Conservation (phyloP, 2,888 invertebrate species). For the Mimachlamys varia region DNA sequence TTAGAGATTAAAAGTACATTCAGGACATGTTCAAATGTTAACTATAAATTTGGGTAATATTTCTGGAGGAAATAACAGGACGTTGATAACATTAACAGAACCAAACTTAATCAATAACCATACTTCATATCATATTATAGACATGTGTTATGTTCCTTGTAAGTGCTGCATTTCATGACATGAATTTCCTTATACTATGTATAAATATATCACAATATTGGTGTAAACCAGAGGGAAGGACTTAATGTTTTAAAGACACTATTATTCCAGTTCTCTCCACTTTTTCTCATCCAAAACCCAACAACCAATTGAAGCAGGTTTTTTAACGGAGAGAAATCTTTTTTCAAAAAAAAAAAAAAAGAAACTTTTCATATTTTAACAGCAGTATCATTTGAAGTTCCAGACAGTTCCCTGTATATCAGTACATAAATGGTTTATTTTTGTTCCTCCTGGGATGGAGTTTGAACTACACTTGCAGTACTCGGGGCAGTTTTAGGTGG, state of each 20-base stretch:
- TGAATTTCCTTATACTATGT: not conserved
- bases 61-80: no score
- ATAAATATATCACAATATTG: not conserved
- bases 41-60: no score
- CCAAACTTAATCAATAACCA: no score
- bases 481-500: conserved; percentile 56
- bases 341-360: not conserved
- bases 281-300: not conserved
- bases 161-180: not conserved
- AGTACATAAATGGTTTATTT: not conserved
- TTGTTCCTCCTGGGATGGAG: conserved; percentile 44
- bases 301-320: not conserved
- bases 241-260: not conserved
- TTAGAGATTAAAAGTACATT: no score
- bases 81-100: no score
- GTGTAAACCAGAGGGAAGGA: not conserved
- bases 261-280: not conserved
- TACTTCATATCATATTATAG: not conserved
- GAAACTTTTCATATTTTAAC: no score
- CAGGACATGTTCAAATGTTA: no score
- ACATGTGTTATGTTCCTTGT: not conserved
- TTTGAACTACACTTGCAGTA: not conserved
- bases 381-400: not conserved
- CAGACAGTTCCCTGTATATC: not conserved
- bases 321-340: not conserved